phyloP scores from a whole-genome alignment of 2,797 vertebrate species.

The Pipistrellus kuhlii region DNA sequence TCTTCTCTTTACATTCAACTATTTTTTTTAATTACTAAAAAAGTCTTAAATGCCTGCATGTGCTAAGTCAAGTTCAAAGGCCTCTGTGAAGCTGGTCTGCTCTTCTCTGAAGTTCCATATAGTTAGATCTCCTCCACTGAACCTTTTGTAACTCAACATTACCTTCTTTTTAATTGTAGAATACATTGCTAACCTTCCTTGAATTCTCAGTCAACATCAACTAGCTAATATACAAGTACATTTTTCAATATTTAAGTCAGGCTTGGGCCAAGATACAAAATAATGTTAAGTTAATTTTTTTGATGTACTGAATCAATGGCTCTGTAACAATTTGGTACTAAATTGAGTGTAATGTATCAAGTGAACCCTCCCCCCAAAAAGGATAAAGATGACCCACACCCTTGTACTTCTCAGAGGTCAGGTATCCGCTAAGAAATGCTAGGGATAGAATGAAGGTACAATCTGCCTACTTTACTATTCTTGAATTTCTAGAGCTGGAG shows the following conservation, averaged over 20 bases:
- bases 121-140: not conserved
- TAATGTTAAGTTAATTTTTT: not conserved
- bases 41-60: not conserved
- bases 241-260: not conserved
- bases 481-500: not conserved
- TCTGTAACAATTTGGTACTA: not conserved
- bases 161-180: not conserved
- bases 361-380: not conserved
- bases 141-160: not conserved
- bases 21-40: not conserved
- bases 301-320: not conserved
- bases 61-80: not conserved
- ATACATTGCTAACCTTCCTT: not conserved
- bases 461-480: not conserved
- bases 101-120: not conserved
- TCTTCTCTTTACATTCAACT: not conserved
- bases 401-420: not conserved
- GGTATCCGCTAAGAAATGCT: not conserved
- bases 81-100: not conserved
- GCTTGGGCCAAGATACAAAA: conserved; percentile 23
- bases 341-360: not conserved
- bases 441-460: not conserved
- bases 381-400: not conserved
- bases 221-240: not conserved
- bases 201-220: not conserved